phyloP scores from a whole-genome alignment of 2,888 invertebrate species.

The Euplexia lucipara region DNA sequence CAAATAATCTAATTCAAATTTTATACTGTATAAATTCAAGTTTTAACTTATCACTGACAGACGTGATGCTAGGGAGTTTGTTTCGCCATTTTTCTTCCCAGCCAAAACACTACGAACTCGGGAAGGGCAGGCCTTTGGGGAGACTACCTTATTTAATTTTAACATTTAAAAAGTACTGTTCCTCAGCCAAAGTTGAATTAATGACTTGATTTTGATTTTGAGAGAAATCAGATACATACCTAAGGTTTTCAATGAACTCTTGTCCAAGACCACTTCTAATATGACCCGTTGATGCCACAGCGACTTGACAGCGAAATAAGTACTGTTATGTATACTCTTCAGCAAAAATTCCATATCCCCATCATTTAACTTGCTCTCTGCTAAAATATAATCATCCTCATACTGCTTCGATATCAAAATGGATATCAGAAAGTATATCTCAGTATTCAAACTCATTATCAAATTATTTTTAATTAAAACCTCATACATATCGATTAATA shows the following conservation, averaged over 20 bases:
- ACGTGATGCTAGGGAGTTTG: too few relatives aligned
- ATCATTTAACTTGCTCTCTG: constrained; percentile 71
- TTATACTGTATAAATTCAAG: too few relatives aligned
- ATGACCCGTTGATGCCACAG: constrained; percentile 91
- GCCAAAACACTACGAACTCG: too few relatives aligned
- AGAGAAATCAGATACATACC: too few relatives aligned
- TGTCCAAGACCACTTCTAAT: constrained; percentile 91
- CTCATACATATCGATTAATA: constrained; percentile 91
- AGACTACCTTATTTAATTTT: too few relatives aligned
- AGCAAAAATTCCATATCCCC: constrained; percentile 79
- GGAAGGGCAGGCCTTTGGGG: too few relatives aligned
- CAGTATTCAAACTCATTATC: constrained; percentile 92
- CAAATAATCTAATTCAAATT: too few relatives aligned
- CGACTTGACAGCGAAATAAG: constrained; percentile 94
- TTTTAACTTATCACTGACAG: too few relatives aligned
- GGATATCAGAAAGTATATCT: constrained; percentile 93
- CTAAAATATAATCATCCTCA: constrained; percentile 76
- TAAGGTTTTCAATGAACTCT: constrained; percentile 91
- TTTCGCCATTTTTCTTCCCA: too few relatives aligned
- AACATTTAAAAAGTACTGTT: too few relatives aligned
- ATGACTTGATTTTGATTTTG: too few relatives aligned
- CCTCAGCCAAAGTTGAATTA: too few relatives aligned
- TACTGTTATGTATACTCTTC: constrained; percentile 92
- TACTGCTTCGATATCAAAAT: constrained; percentile 90
- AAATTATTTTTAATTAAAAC: constrained; percentile 91